phyloP scores from a whole-genome alignment of 1,140 invertebrate genomes.

The Sweltsa coloradensis region DNA sequence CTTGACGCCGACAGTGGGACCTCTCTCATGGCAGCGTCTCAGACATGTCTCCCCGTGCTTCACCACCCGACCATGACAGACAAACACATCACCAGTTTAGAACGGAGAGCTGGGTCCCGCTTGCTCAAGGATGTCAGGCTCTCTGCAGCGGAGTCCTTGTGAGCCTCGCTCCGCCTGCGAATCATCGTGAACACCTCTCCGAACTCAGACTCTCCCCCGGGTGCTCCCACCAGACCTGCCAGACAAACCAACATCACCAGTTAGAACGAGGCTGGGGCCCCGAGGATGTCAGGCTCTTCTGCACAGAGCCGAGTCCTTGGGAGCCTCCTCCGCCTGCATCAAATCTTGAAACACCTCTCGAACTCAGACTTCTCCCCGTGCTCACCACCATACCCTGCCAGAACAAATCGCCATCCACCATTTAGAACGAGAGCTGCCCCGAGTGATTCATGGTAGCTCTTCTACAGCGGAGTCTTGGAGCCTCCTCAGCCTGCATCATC shows the following conservation, averaged over 20 bases:
- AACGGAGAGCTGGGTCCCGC: no score
- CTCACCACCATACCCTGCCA: slow-evolving; percentile 32
- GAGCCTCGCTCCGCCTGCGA: slow-evolving; percentile 98
- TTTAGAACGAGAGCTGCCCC: no score
- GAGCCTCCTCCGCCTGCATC: slow-evolving; percentile 98
- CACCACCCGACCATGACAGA: slow-evolving; percentile 3
- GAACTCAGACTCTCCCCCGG: slow-evolving; percentile 94
- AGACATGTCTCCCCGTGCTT: slow-evolving; percentile 90
- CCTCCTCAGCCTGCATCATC: slow-evolving; percentile 99
- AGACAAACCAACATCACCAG: no score
- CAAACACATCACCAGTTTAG: no score
- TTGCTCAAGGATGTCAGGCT: no score
- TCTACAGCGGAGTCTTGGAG: no score
- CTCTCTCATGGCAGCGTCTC: no score
- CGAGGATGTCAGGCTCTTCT: no score
- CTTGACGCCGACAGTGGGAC: slow-evolving; percentile 97
- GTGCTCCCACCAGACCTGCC: slow-evolving; percentile 34
- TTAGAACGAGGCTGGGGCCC: no score
- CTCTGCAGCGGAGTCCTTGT: no score
- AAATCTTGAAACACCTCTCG: slow-evolving; percentile 97
- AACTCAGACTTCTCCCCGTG: slow-evolving; percentile 94
- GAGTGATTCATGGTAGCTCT: no score
- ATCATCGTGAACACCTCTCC: slow-evolving; percentile 99
- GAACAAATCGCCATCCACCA: background rate
- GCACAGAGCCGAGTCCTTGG: slow-evolving; percentile 94